Percentiles rank a stretch among this genome's conserved stretches.
Conservation (phyloP, 2,888 invertebrate genomes). For the Andrena haemorrhoa region DNA sequence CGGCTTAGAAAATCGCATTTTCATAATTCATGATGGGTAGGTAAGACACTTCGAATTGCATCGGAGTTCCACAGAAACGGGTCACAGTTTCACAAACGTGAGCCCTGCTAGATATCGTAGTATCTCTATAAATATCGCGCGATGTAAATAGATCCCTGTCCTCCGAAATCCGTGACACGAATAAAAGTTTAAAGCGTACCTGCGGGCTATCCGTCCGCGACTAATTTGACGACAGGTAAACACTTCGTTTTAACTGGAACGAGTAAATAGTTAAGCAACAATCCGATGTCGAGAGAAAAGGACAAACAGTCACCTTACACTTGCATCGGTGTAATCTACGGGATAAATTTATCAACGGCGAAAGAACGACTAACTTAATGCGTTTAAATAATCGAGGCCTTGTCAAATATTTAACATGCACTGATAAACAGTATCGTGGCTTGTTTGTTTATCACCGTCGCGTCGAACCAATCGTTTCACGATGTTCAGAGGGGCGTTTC, state of each 20-base stretch:
- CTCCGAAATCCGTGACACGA: neutral
- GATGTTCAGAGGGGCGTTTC: slow-evolving; percentile 15
- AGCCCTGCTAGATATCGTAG: slow-evolving; percentile 29
- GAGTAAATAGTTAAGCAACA: neutral
- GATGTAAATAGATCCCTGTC: slow-evolving; percentile 54
- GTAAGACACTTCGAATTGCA: neutral
- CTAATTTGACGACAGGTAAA: neutral
- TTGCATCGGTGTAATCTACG: neutral
- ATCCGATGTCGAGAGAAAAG: neutral
- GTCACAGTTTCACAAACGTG: slow-evolving; percentile 1
- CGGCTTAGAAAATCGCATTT: too few species aligned
- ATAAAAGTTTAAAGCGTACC: neutral
- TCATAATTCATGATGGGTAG: too few species aligned
- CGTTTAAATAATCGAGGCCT: neutral
- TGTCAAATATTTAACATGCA: slow-evolving; percentile 8
- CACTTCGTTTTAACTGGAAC: neutral
- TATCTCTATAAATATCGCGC: slow-evolving; percentile 48
- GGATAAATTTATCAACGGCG: slow-evolving; percentile 16
- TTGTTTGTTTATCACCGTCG: slow-evolving; percentile 1
- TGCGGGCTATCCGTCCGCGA: neutral
- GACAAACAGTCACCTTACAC: neutral
- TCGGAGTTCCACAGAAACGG: neutral
- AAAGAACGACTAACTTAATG: neutral
- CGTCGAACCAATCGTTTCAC: neutral
- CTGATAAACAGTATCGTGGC: slow-evolving; percentile 36